Evolutionary conservation across 2,113 vertebrate genomes (phyloP), one percentile per base, ranked within the genome.

Genomic region (Leucopsar rothschildi): DNA sequence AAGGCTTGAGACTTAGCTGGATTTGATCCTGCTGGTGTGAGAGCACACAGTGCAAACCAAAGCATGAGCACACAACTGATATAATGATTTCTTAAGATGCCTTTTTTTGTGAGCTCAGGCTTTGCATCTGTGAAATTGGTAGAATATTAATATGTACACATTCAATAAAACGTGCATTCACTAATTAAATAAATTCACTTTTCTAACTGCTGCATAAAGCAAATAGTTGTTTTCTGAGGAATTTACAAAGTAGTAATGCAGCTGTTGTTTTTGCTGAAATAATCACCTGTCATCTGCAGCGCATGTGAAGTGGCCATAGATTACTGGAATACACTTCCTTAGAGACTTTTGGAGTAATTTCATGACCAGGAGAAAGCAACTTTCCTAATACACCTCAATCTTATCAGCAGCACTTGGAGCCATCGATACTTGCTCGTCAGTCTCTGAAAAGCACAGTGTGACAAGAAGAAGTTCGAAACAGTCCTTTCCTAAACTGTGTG

Each of bases 291-390:
- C 75, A 87, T 77, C 73, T 76, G 57, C 77, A 79, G 73, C 24
- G 39, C 80, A 53, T n/a, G n/a, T 63, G 45, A 82, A 95, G 78
- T 80, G 85, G 76, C 66, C 78, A 70, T 27, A 93, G 83, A 93
- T 93, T 95, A 82, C 68, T 88, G 73, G 86, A 84, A 92, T 75
- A 75, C 55, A 84, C 95, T 92, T 91, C 75, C 44, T 73, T 78
- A 55, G 80, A 0, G 0, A 40, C 64, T 90, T 52, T 70, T 33
- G 10, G 75, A 92, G 89, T 95, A 89, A 91, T 93, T 82, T 88
- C 80, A 82, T 72, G 65, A 70, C 80, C 56, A 92, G 73, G 55
- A 96, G 71, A 94, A 85, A 75, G 49, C 47, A 45, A 76, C 45
- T 89, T 82, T 69, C 77, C 76, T 83, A 78, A 91, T 18, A 79